Base-by-base conservation (phyloP, 35 echinoderm and acorn worm species). In the Lytechinus variegatus region DNA sequence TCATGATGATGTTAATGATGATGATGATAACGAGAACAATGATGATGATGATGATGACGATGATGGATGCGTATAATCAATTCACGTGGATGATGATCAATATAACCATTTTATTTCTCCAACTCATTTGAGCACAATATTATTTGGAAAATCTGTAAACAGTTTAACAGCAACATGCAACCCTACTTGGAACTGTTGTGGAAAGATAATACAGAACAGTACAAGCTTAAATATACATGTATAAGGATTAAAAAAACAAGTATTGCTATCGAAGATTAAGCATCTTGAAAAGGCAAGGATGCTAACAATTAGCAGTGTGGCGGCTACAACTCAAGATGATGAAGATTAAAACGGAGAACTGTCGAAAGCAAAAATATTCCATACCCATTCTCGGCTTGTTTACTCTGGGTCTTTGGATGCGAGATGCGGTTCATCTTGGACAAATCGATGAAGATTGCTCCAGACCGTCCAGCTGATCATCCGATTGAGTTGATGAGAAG, bases 401-500 rank as follows among this genome's bases (percentile, higher is more conserved):
- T 90, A 54, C 52, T 54, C 52, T 90, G 24, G 87, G 16, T 90
- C 28, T 10, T 90, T 44, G 88, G 52, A 90, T 52, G 3, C 88
- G 12, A 90, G 29, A 33, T 90, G 88, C 87, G 88, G 88, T 90
- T 90, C 33, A 90, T 90, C 9, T 44, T 33, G 88, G 29, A 14
- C 29, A 90, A 90, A 90, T 90, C 88, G 88, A 90, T 52, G 88
- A 10, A 13, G 88, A 90, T 90, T 90, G 88, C 88, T 90, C 27
- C 88, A 52, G 8, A 33, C 88, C n/a, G 88, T 90, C 88, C 88
- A 90, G 88, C 88, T 90, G 88, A 90, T 90, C 88, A 90, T 90
- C 88, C 88, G 88, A 90, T 51, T 90, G 88, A 27, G 88, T 90
- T 90, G 88, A 90, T 90, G 88, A 90, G 88, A 90, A 90, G 88